Base-by-base conservation (phyloP, 2,113 vertebrate species). In the Choloepus hoffmanni region DNA sequence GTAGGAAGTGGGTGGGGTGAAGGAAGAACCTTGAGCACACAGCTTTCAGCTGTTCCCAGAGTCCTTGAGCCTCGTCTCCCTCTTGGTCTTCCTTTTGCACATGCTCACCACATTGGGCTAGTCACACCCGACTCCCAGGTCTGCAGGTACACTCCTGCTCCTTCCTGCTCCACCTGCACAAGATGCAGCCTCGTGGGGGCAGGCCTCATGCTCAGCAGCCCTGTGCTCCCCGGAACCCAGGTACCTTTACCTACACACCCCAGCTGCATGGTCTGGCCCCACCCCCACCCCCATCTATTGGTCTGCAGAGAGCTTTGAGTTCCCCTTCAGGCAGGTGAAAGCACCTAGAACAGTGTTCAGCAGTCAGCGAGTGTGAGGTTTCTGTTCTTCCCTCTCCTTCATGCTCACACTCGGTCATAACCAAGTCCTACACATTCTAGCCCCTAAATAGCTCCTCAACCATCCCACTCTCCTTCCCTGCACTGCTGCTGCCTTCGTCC, bases 211-310 rank as follows among this genome's bases (percentile, higher is more conserved):
- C 23, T 58, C 78, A 67, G 65, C 19, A 14, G 18, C 5, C 28
- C 48, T 6, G 2, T 18, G 43, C 84, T 50, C 50, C 21, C 48
- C 11, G 15, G 83, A 4, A 48, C 53, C 28, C 74, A 36, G 26
- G 30, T 23, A 68, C 18, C 68, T 28, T 74, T 26, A 33, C 55
- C n/a, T 45, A 40, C 23, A 74, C 58, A n/a, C n/a, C 85, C 3
- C 0, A 2, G 48, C 24, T 58, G 15, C 0, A 10, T 3, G 14
- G 36, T 13, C 18, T 23, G 19, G n/a, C n/a, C n/a, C n/a, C n/a
- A n/a, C n/a, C n/a, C 3, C 23, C 58, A 4, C 28, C 74, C 40
- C 5, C 2, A 26, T 36, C 45, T n/a, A n/a, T 15, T 60, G 23
- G 40, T 83, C 30, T 82, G 30, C 28, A 26, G n/a, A 88, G 70